These are phyloP conservation scores for Linhomoeus sp. DNA, from an alignment of 2,888 invertebrate genomes.

Conservation along the genomic window DNA sequence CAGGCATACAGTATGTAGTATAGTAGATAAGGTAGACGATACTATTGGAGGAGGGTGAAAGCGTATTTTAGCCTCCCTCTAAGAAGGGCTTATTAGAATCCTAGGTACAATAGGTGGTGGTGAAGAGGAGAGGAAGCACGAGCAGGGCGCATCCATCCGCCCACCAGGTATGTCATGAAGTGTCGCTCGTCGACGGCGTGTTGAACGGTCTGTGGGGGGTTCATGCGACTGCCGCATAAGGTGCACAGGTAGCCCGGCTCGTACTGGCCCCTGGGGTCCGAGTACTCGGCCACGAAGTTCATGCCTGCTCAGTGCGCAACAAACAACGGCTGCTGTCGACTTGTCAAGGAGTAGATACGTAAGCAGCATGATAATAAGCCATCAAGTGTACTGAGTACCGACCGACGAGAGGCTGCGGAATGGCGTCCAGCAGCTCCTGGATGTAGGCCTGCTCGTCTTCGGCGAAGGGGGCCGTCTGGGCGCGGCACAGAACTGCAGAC, in stretches of 20 bases:
- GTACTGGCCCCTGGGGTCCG: conserved; percentile 4
- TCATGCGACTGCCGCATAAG: conserved; percentile 6
- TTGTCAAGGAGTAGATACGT: too few relatives aligned
- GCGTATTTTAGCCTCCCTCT: too few relatives aligned
- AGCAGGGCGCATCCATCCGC: too few relatives aligned
- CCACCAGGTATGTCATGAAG: conserved; percentile 5
- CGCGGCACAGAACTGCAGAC: not conserved
- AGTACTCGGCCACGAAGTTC: conserved; percentile 7
- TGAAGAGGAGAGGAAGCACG: too few relatives aligned
- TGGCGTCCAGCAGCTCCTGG: not conserved
- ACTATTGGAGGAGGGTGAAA: too few relatives aligned
- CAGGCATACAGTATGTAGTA: too few relatives aligned
- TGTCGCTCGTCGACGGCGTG: conserved; percentile 4
- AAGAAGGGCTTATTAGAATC: too few relatives aligned
- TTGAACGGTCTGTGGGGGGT: conserved; percentile 4
- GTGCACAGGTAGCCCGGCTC: conserved; percentile 8
- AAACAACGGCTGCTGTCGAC: too few relatives aligned
- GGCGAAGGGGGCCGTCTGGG: not conserved
- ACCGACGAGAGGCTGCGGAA: conserved; percentile 1
- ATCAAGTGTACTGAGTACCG: too few relatives aligned
- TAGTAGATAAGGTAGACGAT: too few relatives aligned
- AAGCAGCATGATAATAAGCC: too few relatives aligned
- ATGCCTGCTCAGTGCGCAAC: conserved; percentile 1
- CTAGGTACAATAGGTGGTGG: too few relatives aligned
- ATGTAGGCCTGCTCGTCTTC: not conserved